Evolutionary conservation across 23 tunicate genomes (phyloP), one percentile per base, ranked within the genome.

Genomic region (Trididemnum clinides): DNA sequence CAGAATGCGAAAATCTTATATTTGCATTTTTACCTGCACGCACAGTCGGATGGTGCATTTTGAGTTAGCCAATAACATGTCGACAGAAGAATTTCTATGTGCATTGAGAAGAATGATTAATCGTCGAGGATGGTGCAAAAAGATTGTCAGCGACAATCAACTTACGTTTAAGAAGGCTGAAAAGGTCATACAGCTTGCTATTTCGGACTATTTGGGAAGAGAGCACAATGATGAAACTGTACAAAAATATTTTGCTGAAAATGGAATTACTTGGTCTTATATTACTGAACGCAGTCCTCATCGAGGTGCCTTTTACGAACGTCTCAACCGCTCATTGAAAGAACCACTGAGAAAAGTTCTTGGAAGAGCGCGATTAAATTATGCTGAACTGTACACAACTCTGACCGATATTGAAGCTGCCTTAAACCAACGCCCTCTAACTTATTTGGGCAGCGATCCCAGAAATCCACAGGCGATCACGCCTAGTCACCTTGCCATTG

Each of bases 381-480:
- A 66, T n/a, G 5, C 75, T 5, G 37, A 66, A 31, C 5, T 66
- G 75, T 66, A 66, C n/a, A 66, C 37, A 3, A 10, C 31, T 3
- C 31, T 29, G 37, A 66, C 75, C n/a, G 36, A 66, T 31, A 66
- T 66, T 31, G 75, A 66, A 31, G 30, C 37, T 5, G 22, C 75
- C 5, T 66, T 66, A 31, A 66, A 66, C 31, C 75, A 66, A 31
- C 36, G 75, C 6, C 37, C 75, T 2, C 22, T 66, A 5, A 66
- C 75, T 4, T 66, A 66, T 66, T 66, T 66, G 75, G 75, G 75
- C 7, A 66, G 75, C 31, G 75, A 66, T 23, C 75, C 37, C 12
- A 66, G 31, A 6, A 66, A 66, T 31, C 36, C 31, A 3, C 75
- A 66, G n/a, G 75, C 75, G 5, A 29, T 66, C 31, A 66, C 75